These are phyloP conservation scores for Antitype chi DNA, from an alignment of 2,888 invertebrate genomes.

Conservation along the genomic window DNA sequence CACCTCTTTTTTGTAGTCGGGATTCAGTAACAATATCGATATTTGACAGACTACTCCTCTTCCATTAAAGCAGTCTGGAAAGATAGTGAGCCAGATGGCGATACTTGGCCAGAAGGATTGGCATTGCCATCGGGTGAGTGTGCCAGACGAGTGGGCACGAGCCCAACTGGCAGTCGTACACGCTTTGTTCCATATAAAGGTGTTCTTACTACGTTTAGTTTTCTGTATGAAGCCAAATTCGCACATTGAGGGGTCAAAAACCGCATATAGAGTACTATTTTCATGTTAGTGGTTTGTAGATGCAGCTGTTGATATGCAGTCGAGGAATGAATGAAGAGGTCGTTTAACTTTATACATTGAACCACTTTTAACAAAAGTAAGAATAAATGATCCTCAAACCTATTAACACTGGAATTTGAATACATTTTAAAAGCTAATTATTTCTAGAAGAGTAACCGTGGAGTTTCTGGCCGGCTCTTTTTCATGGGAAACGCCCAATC, in stretches of 20 bases:
- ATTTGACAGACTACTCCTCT: neutral
- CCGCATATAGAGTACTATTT: conserved; percentile 1
- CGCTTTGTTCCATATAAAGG: conserved; percentile 32
- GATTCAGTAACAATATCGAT: neutral
- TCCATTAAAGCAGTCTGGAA: conserved; percentile 1
- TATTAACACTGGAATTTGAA: no score
- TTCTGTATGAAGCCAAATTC: conserved; percentile 41
- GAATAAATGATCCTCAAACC: no score
- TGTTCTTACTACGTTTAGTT: conserved; percentile 32
- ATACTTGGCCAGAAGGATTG: conserved; percentile 51
- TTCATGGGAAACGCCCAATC: no score
- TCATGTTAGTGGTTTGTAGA: neutral
- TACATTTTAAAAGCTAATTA: no score
- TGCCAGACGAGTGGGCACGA: conserved; percentile 59
- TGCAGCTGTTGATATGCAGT: conserved; percentile 2
- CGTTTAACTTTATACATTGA: neutral
- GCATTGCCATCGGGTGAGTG: conserved; percentile 38
- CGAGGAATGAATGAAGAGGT: neutral
- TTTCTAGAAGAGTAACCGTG: no score
- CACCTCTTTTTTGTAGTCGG: no score
- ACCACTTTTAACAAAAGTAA: neutral
- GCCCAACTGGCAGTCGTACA: conserved; percentile 58
- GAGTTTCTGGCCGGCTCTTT: no score
- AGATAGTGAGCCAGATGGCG: conserved; percentile 46
- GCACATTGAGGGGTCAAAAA: conserved; percentile 17